Conservation (phyloP, 2,797 vertebrate genomes). For the Valencia hispanica region DNA sequence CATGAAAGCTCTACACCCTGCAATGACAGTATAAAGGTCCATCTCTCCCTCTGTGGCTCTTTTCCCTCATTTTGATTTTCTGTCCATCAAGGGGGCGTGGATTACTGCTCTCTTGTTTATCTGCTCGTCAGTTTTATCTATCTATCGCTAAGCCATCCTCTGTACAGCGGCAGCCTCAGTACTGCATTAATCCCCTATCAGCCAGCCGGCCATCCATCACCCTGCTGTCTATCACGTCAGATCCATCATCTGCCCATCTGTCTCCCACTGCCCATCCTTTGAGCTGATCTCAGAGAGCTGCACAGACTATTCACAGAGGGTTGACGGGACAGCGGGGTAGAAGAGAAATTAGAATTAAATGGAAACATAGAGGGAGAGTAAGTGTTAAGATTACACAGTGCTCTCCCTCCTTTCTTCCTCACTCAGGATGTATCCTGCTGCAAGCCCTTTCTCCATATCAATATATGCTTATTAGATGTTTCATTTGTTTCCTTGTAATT, state of each 20-base stretch:
- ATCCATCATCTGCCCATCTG: conserved; percentile 87
- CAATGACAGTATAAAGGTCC: conserved; percentile 51
- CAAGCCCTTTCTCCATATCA: conserved; percentile 65
- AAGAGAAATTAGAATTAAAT: conserved; percentile 63
- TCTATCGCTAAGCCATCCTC: conserved; percentile 79
- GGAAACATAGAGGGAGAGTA: conserved; percentile 44
- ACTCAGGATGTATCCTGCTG: conserved; percentile 46
- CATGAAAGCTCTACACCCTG: conserved; percentile 42
- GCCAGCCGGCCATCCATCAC: conserved; percentile 83
- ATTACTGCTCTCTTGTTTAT: conserved; percentile 86
- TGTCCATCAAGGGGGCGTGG: conserved; percentile 80
- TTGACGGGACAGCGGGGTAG: conserved; percentile 49
- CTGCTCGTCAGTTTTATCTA: conserved; percentile 84
- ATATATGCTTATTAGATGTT: conserved; percentile 78
- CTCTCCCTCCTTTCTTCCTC: conserved; percentile 33
- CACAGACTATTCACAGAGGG: conserved; percentile 52
- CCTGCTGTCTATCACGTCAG: conserved; percentile 82
- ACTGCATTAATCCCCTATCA: conserved; percentile 86
- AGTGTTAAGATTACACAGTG: conserved; percentile 61
- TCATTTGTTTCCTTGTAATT: conserved; percentile 78
- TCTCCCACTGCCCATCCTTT: conserved; percentile 72
- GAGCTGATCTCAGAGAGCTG: conserved; percentile 70
- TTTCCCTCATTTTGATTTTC: conserved; percentile 80
- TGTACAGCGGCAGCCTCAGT: conserved; percentile 68
- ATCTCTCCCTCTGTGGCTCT: conserved; percentile 63